These are phyloP conservation scores for Cordylochernes scorpioides DNA, from an alignment of 2,888 invertebrate genomes.

Conservation along the genomic window DNA sequence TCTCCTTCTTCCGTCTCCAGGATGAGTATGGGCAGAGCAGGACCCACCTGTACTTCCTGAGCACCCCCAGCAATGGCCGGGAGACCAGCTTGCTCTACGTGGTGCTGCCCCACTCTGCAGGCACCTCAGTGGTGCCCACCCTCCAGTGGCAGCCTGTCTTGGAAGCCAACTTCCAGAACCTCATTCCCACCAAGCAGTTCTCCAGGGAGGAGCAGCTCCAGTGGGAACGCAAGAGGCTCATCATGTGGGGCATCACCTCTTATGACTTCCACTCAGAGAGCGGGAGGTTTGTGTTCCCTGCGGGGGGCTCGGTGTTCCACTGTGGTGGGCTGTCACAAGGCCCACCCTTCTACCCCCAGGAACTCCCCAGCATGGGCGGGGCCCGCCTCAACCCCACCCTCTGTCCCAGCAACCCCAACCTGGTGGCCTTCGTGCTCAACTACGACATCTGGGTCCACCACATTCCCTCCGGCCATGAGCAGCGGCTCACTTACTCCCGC, in stretches of 20 bases:
- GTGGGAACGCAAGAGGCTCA: conserved; percentile 66
- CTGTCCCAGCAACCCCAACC: conserved; percentile 46
- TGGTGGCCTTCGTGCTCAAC: conserved; percentile 66
- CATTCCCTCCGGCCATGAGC: conserved; percentile 25
- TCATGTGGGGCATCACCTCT: conserved; percentile 76
- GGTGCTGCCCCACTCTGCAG: conserved; percentile 30
- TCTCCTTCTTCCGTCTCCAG: conserved; percentile 18
- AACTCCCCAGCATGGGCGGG: conserved; percentile 26
- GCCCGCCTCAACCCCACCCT: conserved; percentile 53
- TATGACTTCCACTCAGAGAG: conserved; percentile 57
- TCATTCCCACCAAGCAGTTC: conserved; percentile 32
- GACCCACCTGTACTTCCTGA: conserved; percentile 62
- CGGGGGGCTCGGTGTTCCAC: conserved; percentile 59
- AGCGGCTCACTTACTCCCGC: conserved; percentile 14
- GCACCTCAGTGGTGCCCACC: conserved; percentile 10
- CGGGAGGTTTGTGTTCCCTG: conserved; percentile 68
- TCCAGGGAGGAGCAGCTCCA: conserved; percentile 68
- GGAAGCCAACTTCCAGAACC: conserved; percentile 42
- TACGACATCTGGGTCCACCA: conserved; percentile 72
- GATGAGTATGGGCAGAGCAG: conserved; percentile 15
- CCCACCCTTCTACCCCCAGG: conserved; percentile 20
- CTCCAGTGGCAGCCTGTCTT: conserved; percentile 46
- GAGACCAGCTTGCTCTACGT: conserved; percentile 64
- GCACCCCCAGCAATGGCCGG: conserved; percentile 60
- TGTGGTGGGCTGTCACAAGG: conserved; percentile 33